These are phyloP conservation scores for Callinectes sapidus DNA, from an alignment of 2,888 invertebrate genomes.

Conservation along the genomic window DNA sequence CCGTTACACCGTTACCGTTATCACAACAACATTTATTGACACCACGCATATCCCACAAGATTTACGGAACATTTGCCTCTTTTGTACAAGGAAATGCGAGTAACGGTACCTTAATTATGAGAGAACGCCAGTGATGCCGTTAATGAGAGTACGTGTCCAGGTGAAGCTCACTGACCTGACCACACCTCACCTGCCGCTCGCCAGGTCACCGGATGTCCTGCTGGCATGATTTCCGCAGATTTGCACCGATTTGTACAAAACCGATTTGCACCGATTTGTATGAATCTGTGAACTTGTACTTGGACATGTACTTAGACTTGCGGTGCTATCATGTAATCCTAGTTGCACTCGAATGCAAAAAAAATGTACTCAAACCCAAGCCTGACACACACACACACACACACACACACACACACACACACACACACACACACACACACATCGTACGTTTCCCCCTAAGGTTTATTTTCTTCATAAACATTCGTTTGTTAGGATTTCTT, in stretches of 20 bases:
- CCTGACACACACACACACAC: too few species aligned
- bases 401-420: too few species aligned
- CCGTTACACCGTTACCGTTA: not conserved
- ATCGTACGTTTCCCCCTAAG: too few species aligned
- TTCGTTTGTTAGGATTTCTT: too few species aligned
- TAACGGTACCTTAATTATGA: not conserved
- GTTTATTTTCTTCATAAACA: too few species aligned
- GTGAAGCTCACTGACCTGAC: not conserved
- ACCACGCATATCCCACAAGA: not conserved
- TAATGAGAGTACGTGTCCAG: not conserved
- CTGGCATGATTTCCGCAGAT: not conserved
- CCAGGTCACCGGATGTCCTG: not conserved
- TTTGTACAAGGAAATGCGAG: not conserved
- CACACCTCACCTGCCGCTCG: not conserved
- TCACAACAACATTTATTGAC: not conserved
- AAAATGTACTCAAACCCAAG: too few species aligned
- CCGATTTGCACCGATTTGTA: too few species aligned
- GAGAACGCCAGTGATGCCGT: not conserved
- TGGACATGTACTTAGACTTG: too few species aligned
- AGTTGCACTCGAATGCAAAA: too few species aligned
- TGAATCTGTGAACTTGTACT: too few species aligned
- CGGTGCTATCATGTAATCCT: too few species aligned
- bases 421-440: too few species aligned
- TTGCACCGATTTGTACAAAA: not conserved
- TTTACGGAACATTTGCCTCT: not conserved